phyloP scores from a whole-genome alignment of 2,113 vertebrate genomes.

The Colaptes auratus region DNA sequence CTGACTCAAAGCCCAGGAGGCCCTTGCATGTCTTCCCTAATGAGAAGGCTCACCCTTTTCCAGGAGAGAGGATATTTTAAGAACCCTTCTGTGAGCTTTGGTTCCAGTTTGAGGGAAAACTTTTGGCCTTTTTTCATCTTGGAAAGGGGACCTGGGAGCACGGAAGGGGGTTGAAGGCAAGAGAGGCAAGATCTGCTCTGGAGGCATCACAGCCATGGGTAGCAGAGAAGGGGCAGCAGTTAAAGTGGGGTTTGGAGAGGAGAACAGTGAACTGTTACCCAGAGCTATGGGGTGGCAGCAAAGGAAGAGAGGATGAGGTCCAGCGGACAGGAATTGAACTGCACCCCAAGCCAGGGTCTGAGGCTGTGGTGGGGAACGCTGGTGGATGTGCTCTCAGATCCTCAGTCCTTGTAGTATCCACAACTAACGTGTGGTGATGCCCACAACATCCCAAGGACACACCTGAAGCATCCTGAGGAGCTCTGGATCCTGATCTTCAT shows the following conservation, averaged over 20 bases:
- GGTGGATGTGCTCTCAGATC: not conserved
- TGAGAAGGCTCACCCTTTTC: not conserved
- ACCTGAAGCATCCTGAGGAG: not conserved
- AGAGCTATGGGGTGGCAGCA: not conserved
- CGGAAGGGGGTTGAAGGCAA: not conserved
- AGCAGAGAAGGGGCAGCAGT: not conserved
- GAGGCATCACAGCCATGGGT: not conserved
- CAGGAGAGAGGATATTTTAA: conserved; percentile 28
- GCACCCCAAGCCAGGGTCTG: no score
- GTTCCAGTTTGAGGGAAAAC: not conserved
- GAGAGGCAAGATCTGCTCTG: not conserved
- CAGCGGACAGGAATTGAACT: not conserved
- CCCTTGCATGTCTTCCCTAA: not conserved
- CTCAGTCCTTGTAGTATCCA: not conserved
- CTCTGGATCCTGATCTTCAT: not conserved
- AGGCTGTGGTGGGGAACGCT: not conserved
- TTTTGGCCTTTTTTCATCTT: not conserved
- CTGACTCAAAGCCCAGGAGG: not conserved
- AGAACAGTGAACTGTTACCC: not conserved
- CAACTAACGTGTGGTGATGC: not conserved
- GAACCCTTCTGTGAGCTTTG: not conserved
- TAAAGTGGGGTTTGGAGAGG: not conserved
- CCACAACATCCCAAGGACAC: not conserved
- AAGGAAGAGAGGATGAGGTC: not conserved
- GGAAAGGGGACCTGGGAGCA: not conserved